phyloP scores from a whole-genome alignment of 2,113 vertebrate genomes.

The Lycaon pictus region DNA sequence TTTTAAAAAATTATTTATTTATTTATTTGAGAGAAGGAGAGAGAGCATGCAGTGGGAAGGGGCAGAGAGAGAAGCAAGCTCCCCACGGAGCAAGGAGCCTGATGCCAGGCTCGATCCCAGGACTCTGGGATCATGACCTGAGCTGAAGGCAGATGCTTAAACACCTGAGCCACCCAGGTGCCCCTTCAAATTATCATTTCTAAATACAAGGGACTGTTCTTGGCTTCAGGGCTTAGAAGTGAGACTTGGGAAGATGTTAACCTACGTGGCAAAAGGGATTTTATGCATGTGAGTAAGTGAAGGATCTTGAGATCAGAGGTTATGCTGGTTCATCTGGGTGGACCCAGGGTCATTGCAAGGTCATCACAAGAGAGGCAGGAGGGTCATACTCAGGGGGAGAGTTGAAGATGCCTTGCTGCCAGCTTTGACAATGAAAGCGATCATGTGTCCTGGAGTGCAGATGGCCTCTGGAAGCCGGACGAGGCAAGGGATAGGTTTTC shows the following conservation, averaged over 20 bases:
- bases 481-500: neutral
- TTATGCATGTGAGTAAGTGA: neutral
- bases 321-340: neutral
- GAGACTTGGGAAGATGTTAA: neutral
- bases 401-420: fast-evolving
- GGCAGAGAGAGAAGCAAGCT: no score
- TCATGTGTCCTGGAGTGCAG: neutral
- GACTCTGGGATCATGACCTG: no score
- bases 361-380: neutral
- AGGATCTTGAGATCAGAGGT: neutral
- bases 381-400: no score
- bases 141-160: no score
- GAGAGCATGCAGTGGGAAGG: no score
- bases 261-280: neutral
- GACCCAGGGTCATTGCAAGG: neutral
- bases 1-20: no score
- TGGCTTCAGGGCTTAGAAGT: neutral
- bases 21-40: no score
- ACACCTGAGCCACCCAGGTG: no score
- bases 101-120: no score
- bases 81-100: no score
- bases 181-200: neutral
- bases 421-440: neutral
- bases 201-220: neutral
- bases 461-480: neutral